Conservation (phyloP, 1,140 invertebrate species). For the Gonioctena quinquepunctata region DNA sequence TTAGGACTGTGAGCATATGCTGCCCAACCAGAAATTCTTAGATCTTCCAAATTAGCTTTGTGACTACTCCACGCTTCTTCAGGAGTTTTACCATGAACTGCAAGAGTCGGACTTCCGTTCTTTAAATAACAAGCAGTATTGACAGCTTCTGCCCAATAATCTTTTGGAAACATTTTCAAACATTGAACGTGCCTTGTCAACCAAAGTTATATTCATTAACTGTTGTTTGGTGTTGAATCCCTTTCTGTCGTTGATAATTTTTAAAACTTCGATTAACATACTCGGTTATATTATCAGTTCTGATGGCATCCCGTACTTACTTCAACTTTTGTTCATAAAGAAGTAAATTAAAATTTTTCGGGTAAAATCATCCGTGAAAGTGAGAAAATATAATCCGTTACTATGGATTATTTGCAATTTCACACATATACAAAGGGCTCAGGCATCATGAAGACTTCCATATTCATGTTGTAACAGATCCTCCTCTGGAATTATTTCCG, state of each 20-base stretch:
- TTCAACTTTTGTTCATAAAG: background rate
- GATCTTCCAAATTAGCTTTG: background rate
- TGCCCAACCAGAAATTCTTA: background rate
- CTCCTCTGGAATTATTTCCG: no score
- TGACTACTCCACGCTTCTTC: no score
- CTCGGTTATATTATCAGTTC: background rate
- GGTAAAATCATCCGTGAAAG: background rate
- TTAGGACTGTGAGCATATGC: background rate
- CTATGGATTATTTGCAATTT: no score
- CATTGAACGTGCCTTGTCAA: background rate
- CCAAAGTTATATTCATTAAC: background rate
- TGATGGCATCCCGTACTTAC: background rate
- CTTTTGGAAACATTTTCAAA: no score
- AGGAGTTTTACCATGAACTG: no score
- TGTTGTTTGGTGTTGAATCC: background rate
- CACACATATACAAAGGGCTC: no score
- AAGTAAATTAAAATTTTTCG: background rate
- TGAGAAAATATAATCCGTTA: background rate
- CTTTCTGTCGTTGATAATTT: background rate
- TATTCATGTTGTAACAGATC: no score
- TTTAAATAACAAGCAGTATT: no score
- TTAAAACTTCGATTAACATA: no score
- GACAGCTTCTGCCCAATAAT: no score
- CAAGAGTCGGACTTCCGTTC: no score
- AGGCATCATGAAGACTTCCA: no score